Base-by-base conservation (phyloP, 2,888 invertebrate species). In the Automeris io region DNA sequence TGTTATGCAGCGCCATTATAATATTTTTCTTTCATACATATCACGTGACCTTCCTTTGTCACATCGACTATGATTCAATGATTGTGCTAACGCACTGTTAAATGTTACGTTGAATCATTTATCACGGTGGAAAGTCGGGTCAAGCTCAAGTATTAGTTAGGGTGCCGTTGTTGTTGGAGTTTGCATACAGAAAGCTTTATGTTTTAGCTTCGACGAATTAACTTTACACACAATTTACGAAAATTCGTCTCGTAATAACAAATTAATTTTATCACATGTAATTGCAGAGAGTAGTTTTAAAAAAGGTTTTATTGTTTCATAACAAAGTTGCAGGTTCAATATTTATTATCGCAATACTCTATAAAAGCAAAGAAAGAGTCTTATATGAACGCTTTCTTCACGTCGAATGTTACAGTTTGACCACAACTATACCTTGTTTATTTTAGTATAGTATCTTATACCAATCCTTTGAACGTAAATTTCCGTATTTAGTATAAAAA, bases 1-100 rank as follows among this genome's bases (percentile, higher is more conserved):
- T 76, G 73, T 67, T 76, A 70, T 66, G 63, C 16, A 29, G n/a
- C 54, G 42, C 51, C 56, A 54, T 48, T 49, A 55, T 61, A 63
- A 70, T 53, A 65, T 41, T 42, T 51, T 43, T 46, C 51, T 49
- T 61, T 65, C 61, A 51, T 58, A 54, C 54, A 42, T 46, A 44
- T 54, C 49, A 46, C 41, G 45, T 53, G 65, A 60, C 72, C 71
- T 71, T 70, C 58, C 50, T 51, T 54, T 49, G 50, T 47, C 54
- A 48, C 40, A 34, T 39, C 39, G 37, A 41, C 47, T 53, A 49
- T 49, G 43, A 48, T 47, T 52, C 37, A 42, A 46, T 39, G 45
- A 53, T 47, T 51, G 47, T 50, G 44, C 40, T 45, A 43, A 22
- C 36, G 51, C 46, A 53, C 49, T 50, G 50, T 48, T 42, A 45